Evolutionary conservation across 1,140 invertebrate species (phyloP), one percentile per base, ranked within the genome.

Genomic region (Brachionus paranguensis): DNA sequence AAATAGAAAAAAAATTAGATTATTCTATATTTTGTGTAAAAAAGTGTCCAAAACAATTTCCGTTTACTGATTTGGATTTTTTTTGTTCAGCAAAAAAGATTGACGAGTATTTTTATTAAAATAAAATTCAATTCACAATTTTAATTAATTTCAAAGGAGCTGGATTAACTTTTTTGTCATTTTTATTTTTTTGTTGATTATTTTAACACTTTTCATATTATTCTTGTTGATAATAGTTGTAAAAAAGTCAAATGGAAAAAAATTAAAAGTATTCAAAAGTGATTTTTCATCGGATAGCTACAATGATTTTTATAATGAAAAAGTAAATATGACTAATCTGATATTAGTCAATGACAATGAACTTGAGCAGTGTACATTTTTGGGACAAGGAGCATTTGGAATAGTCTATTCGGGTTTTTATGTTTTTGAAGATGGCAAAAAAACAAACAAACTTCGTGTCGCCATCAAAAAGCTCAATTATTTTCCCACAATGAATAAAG

Each of bases 321-420:
- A 76, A 76, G 20, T 27, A 1, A 76, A 76, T 76, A 76, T 50
- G 72, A 27, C 27, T 14, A 76, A 76, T 50, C 27, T 76, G 33
- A 76, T 50, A 27, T 76, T 76, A n/a, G 7, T 76, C 5, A 50
- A 47, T 27, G 43, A 76, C 27, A 37, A 76, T 47, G 72, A 76
- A 37, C 45, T 76, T 47, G 72, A 76, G 14, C 43, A 76, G 17
- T 50, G 72, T 76, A 37, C 24, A 29, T 24, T 76, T 53, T 27
- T 84, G n/a, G 83, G 83, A 29, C 14, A 84, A 29, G 83, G 83
- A 17, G 83, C 64, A 20, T 84, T 84, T 84, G 83, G 83, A 33
- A 53, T 24, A 27, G 83, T 84, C 33, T 84, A 60, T 64, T 55
- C 45, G 8, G 83, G 83, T 27, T 74, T 37, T 74, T 84, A 55